phyloP scores from a whole-genome alignment of 2,888 invertebrate species.

The Dorcus hopei region DNA sequence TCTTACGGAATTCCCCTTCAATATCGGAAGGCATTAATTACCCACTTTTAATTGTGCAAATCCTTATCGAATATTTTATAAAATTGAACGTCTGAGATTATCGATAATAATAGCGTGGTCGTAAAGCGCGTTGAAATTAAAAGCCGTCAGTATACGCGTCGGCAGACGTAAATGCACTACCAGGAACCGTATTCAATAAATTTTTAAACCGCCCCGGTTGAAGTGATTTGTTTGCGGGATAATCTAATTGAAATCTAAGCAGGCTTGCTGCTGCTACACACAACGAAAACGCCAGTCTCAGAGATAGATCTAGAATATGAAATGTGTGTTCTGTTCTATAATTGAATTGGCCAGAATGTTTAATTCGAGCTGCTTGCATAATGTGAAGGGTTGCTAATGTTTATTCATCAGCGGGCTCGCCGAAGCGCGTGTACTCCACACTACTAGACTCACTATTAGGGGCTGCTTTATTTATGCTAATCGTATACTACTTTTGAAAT shows the following conservation, averaged over 20 bases:
- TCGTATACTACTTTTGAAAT: conserved; percentile 17
- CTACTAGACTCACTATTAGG: conserved; percentile 20
- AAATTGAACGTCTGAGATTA: too few relatives aligned
- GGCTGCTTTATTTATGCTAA: conserved; percentile 27
- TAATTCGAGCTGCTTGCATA: conserved; percentile 47
- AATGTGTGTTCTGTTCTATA: conserved; percentile 47
- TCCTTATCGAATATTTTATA: too few relatives aligned
- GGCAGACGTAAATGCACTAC: too few relatives aligned
- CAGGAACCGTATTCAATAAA: neutral
- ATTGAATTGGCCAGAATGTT: conserved; percentile 50
- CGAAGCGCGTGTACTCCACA: conserved; percentile 24
- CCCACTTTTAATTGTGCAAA: too few relatives aligned
- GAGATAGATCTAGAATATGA: conserved; percentile 43
- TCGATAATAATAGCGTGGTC: too few relatives aligned
- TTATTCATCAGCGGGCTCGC: conserved; percentile 41
- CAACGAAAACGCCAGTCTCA: conserved; percentile 27
- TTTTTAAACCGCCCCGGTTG: neutral
- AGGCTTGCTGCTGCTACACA: conserved; percentile 14
- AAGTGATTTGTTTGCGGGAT: conserved; percentile 14
- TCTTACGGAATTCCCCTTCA: too few relatives aligned
- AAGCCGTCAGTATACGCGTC: too few relatives aligned
- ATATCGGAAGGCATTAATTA: too few relatives aligned
- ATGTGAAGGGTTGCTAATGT: conserved; percentile 48
- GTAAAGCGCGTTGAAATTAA: too few relatives aligned
- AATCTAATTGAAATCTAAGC: conserved; percentile 15